phyloP scores from a whole-genome alignment of 1,140 invertebrate genomes.

The Mya arenaria region DNA sequence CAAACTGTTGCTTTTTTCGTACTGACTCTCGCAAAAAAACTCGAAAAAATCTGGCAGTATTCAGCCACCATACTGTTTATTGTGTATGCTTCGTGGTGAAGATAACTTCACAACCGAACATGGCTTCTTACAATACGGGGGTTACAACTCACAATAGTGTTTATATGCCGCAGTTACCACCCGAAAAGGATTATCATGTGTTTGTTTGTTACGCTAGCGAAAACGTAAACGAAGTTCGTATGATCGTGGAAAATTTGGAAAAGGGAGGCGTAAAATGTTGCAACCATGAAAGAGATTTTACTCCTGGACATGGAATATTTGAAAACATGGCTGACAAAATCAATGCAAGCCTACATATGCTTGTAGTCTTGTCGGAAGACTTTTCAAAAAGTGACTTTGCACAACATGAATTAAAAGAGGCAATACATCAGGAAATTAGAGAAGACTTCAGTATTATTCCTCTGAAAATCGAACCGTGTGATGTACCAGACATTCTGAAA shows the following conservation, averaged over 20 bases:
- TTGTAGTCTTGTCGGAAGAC: not conserved
- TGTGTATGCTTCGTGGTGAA: no score
- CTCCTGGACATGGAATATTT: not conserved
- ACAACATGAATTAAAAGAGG: constrained; percentile 8
- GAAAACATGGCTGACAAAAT: not conserved
- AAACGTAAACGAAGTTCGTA: not conserved
- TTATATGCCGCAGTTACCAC: not conserved
- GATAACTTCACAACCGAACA: no score
- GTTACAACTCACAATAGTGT: no score
- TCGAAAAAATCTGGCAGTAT: no score
- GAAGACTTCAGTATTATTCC: not conserved
- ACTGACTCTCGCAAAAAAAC: no score
- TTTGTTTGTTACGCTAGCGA: not conserved
- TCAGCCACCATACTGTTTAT: no score
- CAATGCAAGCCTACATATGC: not conserved
- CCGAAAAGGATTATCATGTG: constrained; percentile 3
- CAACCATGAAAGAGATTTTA: constrained; percentile 17
- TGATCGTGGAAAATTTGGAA: constrained; percentile 10
- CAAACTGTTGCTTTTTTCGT: no score
- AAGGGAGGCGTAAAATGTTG: constrained; percentile 3
- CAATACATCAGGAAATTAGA: not conserved
- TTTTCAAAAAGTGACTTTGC: not conserved
- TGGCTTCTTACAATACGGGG: no score
- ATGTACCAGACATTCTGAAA: not conserved
- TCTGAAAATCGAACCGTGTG: constrained; percentile 2